Base-by-base conservation (phyloP, 2,113 vertebrate species). In the Pristiophorus japonicus region DNA sequence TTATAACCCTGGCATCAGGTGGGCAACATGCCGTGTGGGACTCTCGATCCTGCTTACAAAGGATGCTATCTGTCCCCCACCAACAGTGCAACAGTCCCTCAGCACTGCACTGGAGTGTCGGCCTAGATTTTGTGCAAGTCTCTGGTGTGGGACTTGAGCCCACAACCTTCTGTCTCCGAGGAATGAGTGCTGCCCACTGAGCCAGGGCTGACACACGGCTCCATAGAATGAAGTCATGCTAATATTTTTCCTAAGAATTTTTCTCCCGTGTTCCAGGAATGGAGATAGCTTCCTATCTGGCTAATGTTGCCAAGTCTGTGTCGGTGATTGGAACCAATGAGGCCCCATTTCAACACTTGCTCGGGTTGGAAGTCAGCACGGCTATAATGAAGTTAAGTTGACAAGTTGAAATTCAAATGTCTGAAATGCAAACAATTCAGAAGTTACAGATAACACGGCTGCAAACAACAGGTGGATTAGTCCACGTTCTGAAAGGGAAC, bases 261-360 rank as follows among this genome's bases (percentile, higher is more conserved):
- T 92, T 34, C 94, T 16, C 27, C 73, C 84, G 45, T 7, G 78
- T 34, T 95, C 63, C 96, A 99, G 98, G 98, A 92, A 99, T 99
- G 98, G 98, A 99, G 96, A 96, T 97, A 70, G 98, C 98, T 0
- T 98, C 98, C 70, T 98, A 97, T 96, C 96, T 99, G 75, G 97
- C 97, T 4, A 97, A 98, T 96, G 98, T 97, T 97, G 98, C 98
- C 88, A 96, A 96, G 38, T 97, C 96, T 94, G 95, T 98, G 95
- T 96, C 97, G 0, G 75, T 99, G 96, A 97, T 98, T 93, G 98
- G 98, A 2, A 97, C 85, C 75, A 94, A 96, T 7, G 96, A 96
- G 3, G 97, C 97, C 95, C 98, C 98, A 0, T 98, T 97, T 96
- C 97, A 98, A 95, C 67, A 78, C 0, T 96, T 95, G 0, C 97